Conservation (phyloP, 2,797 vertebrate genomes). For the Gymnothorax javanicus region DNA sequence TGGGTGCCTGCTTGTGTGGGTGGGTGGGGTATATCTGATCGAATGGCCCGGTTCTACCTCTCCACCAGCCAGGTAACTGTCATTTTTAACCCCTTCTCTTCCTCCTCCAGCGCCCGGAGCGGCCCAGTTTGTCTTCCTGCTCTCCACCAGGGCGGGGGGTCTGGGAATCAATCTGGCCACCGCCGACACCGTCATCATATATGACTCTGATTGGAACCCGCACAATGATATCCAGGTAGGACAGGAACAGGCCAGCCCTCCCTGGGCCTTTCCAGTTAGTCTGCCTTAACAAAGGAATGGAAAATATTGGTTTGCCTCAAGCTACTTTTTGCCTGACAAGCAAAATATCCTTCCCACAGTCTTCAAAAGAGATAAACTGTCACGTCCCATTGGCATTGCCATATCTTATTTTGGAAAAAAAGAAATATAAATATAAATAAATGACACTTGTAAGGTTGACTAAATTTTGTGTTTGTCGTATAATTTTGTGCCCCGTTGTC, state of each 20-base stretch:
- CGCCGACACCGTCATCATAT: constrained; percentile 97
- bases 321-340: no score
- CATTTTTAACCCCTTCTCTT: not conserved
- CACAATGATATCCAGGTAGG: constrained; percentile 97
- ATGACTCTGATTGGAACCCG: constrained; percentile 98
- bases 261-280: no score
- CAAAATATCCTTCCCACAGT: no score
- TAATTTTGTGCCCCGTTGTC: not conserved
- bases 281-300: not conserved
- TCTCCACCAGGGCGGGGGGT: constrained; percentile 96
- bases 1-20: not conserved
- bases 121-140: constrained; percentile 95
- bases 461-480: not conserved
- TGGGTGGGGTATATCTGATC: not conserved
- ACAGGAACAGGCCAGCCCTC: constrained; percentile 48
- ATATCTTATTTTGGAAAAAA: no score
- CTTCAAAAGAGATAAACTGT: no score
- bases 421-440: no score
- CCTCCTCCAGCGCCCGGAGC: constrained; percentile 86
- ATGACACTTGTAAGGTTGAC: not conserved
- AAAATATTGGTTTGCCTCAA: not conserved
- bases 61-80: not conserved
- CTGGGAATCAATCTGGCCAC: constrained; percentile 98
- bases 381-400: no score
- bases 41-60: not conserved